These are phyloP conservation scores for Lepetodrilus schrolli DNA, from an alignment of 2,888 invertebrate genomes.

Conservation along the genomic window DNA sequence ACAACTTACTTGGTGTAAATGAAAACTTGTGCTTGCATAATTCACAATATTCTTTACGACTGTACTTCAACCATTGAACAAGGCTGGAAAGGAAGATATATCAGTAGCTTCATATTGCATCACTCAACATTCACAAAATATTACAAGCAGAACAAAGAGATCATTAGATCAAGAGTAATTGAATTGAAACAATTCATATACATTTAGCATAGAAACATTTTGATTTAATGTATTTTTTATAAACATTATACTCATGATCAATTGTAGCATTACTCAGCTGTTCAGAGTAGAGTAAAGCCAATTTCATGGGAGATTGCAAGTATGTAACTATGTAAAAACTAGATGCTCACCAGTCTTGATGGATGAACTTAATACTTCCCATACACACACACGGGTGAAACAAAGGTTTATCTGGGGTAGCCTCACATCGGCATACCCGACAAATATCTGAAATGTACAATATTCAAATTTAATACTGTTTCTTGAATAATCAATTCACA, in stretches of 20 bases:
- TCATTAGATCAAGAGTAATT: too few species aligned
- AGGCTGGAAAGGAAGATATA: slow-evolving; percentile 80
- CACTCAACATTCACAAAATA: too few species aligned
- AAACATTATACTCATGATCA: not conserved
- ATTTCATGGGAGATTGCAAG: too few species aligned
- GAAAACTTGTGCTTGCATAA: slow-evolving; percentile 97
- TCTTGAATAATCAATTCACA: too few species aligned
- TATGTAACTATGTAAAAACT: too few species aligned
- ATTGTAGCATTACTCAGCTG: not conserved
- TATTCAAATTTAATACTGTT: too few species aligned
- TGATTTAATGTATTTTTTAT: too few species aligned
- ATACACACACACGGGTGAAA: slow-evolving; percentile 99
- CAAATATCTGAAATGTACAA: slow-evolving; percentile 88
- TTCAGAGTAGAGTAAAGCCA: not conserved
- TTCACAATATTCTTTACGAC: slow-evolving; percentile 98
- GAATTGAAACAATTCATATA: too few species aligned
- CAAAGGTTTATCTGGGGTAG: slow-evolving; percentile 90
- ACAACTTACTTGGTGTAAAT: slow-evolving; percentile 88
- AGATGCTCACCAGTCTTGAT: slow-evolving; percentile 87
- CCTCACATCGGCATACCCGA: slow-evolving; percentile 97
- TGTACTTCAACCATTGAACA: slow-evolving; percentile 99
- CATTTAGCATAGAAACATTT: too few species aligned
- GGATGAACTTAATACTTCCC: slow-evolving; percentile 98
- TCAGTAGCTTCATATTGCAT: too few species aligned
- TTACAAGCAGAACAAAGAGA: too few species aligned